A percentile compares a stretch with the other conserved stretches of the same genome.
Evolutionary conservation across 2,113 vertebrate species (phyloP).

Genomic region (Corvus moneduloides): DNA sequence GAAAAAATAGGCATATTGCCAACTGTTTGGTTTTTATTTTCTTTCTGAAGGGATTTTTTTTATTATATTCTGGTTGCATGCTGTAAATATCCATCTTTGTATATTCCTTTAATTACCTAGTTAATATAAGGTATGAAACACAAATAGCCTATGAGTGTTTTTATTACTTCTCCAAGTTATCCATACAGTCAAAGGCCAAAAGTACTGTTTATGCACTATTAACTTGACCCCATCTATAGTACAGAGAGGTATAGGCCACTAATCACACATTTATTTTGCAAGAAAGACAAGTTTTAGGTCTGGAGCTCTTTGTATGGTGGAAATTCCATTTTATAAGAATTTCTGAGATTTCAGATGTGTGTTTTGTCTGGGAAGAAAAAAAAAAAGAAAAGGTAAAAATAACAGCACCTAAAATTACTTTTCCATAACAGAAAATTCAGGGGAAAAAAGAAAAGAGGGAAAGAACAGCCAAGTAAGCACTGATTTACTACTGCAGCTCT

Average conservation of each 20-base stretch:
- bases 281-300: neutral
- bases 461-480: neutral
- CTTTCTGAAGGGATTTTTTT: neutral
- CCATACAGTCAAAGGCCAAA: neutral
- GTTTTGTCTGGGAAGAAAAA: fast-evolving
- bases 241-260: neutral
- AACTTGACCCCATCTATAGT: neutral
- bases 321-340: neutral
- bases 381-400: neutral
- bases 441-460: too few species aligned
- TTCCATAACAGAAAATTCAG: neutral
- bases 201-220: neutral
- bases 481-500: neutral
- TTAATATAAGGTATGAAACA: neutral
- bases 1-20: neutral
- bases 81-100: neutral
- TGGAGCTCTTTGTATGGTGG: neutral
- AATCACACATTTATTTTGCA: neutral
- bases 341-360: neutral
- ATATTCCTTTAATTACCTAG: neutral
- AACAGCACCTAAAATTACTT: neutral
- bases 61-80: neutral
- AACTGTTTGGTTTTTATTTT: neutral
- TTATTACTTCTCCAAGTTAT: neutral
- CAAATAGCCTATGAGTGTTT: neutral